Conservation (phyloP, 2,797 vertebrate genomes). For the Thunnus albacares region DNA sequence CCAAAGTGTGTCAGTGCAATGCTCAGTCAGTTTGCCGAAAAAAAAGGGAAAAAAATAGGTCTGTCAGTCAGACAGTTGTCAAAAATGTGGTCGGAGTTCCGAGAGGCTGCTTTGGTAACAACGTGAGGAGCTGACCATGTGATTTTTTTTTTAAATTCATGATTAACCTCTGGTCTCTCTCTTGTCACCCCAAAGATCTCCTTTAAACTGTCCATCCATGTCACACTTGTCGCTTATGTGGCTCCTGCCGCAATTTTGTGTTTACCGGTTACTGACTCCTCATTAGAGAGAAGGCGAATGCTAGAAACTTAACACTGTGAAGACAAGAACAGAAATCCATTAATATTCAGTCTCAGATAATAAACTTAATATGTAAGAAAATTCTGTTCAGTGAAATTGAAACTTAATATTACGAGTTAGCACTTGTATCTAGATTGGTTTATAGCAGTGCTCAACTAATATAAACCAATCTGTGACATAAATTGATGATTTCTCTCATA, state of each 20-base stretch:
- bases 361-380: conserved; percentile 33
- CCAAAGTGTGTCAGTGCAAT: conserved; percentile 83
- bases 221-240: conserved; percentile 78
- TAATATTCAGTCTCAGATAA: conserved; percentile 54
- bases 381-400: conserved; percentile 28
- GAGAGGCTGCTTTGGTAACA: conserved; percentile 90
- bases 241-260: conserved; percentile 83
- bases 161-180: conserved; percentile 80
- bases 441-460: conserved; percentile 39
- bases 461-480: conserved; percentile 49
- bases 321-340: conserved; percentile 84
- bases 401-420: conserved; percentile 27
- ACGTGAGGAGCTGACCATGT: conserved; percentile 84
- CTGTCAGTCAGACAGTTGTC: conserved; percentile 76
- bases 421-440: conserved; percentile 36
- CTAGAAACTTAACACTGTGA: conserved; percentile 92
- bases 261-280: conserved; percentile 85
- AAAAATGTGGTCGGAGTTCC: conserved; percentile 82
- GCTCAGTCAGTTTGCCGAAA: conserved; percentile 77
- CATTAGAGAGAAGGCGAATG: conserved; percentile 85
- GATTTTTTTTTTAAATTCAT: conserved; percentile 67
- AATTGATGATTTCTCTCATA: conserved; percentile 11
- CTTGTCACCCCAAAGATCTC: conserved; percentile 81
- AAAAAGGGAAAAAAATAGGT: conserved; percentile 39
- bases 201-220: conserved; percentile 80